These are phyloP conservation scores for Tetraodon nigroviridis DNA, from an alignment of 2,113 vertebrate genomes.

Conservation along the genomic window DNA sequence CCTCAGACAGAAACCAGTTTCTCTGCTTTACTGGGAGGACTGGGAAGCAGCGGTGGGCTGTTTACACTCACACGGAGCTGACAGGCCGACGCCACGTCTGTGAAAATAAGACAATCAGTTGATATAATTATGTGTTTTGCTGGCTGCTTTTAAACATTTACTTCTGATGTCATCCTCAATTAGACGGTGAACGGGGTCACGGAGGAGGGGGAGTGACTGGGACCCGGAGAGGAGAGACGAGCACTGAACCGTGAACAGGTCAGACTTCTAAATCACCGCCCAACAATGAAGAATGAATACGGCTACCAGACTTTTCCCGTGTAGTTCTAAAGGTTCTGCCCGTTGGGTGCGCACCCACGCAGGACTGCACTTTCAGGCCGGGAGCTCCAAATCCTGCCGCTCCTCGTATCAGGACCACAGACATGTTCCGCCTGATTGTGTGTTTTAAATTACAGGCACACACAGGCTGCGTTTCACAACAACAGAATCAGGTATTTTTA, in stretches of 20 bases:
- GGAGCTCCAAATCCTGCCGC: background rate
- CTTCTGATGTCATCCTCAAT: conserved; percentile 39
- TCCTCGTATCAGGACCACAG: background rate
- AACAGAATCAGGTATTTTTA: background rate
- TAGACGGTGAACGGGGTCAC: conserved; percentile 34
- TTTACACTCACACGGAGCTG: conserved; percentile 18
- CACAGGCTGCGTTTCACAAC: background rate
- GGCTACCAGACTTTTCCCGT: background rate
- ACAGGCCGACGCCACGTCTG: conserved; percentile 21
- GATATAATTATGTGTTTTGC: conserved; percentile 29
- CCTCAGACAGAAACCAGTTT: conserved; percentile 41
- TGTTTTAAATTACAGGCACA: background rate
- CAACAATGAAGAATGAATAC: background rate
- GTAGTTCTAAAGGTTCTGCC: background rate
- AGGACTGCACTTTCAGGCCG: background rate
- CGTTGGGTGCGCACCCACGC: background rate
- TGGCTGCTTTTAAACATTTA: conserved; percentile 53
- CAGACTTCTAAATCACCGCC: background rate
- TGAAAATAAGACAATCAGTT: conserved; percentile 19
- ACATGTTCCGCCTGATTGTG: background rate
- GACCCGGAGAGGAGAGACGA: conserved; percentile 15
- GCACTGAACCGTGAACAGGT: background rate
- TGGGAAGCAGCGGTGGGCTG: conserved; percentile 37
- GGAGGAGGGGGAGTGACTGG: background rate
- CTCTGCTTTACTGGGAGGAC: conserved; percentile 37